These are phyloP conservation scores for Papilio polyxenes DNA, from an alignment of 1,140 invertebrate species.

Conservation along the genomic window DNA sequence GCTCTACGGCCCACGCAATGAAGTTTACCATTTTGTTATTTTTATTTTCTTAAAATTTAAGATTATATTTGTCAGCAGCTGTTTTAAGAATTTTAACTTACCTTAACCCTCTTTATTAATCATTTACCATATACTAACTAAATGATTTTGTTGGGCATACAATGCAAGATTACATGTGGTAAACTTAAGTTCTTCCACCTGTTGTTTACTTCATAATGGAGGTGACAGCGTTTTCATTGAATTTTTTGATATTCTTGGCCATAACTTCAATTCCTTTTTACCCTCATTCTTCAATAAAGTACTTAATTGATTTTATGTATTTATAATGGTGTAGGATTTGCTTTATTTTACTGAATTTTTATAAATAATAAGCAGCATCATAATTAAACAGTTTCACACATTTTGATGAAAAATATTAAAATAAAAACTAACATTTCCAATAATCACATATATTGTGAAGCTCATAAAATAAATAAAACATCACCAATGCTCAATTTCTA, in stretches of 20 bases:
- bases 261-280: background rate
- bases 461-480: constrained; percentile 55
- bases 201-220: no score
- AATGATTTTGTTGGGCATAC: no score
- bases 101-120: no score
- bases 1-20: no score
- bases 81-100: no score
- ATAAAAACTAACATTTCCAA: constrained; percentile 38
- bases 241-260: background rate
- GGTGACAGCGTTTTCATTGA: background rate
- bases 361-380: background rate
- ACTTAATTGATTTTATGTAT: background rate
- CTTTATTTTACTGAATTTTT: constrained; percentile 15
- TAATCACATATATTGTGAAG: constrained; percentile 53
- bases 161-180: no score
- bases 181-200: no score
- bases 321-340: background rate
- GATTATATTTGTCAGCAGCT: no score
- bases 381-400: background rate
- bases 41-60: no score
- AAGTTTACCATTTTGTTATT: no score
- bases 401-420: background rate
- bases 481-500: constrained; percentile 49
- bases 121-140: no score
- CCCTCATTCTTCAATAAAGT: background rate